Evolutionary conservation across 2,888 invertebrate genomes (phyloP).

Genomic region (Agrilus biguttatus): DNA sequence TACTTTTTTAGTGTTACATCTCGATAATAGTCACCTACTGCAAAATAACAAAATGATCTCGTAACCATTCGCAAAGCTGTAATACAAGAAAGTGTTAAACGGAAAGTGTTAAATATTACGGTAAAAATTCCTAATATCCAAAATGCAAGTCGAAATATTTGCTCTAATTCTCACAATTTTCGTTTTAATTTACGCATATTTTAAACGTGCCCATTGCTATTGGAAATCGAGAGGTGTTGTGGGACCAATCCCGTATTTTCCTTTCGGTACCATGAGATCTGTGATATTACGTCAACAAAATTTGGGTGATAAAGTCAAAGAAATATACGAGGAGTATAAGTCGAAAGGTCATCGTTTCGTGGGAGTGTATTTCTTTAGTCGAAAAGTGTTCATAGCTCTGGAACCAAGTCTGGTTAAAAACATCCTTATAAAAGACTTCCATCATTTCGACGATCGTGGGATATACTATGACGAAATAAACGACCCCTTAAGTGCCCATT

Average conservation of each 20-base stretch:
- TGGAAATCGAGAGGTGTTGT: conserved; percentile 45
- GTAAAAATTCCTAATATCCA: neutral
- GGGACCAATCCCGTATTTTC: conserved; percentile 41
- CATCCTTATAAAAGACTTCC: conserved; percentile 46
- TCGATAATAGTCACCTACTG: too few relatives aligned
- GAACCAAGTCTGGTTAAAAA: conserved; percentile 46
- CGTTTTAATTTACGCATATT: conserved; percentile 12
- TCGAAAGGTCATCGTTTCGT: conserved; percentile 26
- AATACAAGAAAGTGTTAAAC: neutral
- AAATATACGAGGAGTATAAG: conserved; percentile 41
- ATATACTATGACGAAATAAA: conserved; percentile 43
- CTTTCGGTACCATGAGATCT: conserved; percentile 45
- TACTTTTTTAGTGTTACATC: neutral
- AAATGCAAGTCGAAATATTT: too few relatives aligned
- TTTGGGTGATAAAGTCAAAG: conserved; percentile 45
- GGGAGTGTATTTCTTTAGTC: conserved; percentile 47
- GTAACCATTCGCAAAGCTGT: too few relatives aligned
- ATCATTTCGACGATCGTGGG: conserved; percentile 50
- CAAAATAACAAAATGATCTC: too few relatives aligned
- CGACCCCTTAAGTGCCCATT: conserved; percentile 44
- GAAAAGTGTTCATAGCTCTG: conserved; percentile 45
- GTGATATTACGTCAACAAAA: conserved; percentile 40
- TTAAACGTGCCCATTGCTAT: conserved; percentile 36
- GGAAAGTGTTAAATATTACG: neutral
- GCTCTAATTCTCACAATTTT: too few relatives aligned